Conservation (phyloP, 1,140 invertebrate genomes). For the Drosophila busckii region DNA sequence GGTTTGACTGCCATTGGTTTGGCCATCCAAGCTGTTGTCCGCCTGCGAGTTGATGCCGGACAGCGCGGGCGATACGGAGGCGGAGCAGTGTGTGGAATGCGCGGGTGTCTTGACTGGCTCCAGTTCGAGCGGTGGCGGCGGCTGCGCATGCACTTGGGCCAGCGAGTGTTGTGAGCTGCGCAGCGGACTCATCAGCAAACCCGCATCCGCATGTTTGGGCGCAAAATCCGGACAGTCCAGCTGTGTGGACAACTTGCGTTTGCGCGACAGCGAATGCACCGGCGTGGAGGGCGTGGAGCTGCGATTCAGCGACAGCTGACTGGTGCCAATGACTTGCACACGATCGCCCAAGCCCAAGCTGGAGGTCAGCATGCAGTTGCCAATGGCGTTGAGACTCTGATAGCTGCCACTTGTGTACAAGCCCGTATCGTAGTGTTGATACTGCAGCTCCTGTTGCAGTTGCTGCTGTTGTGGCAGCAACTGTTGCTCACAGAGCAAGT, state of each 20-base stretch:
- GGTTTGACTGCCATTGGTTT: no score
- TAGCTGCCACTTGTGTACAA: constrained; percentile 51
- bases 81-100: constrained; percentile 65
- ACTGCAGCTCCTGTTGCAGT: constrained; percentile 46
- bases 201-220: constrained; percentile 60
- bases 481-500: constrained; percentile 35
- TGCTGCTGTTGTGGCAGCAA: constrained; percentile 36
- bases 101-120: constrained; percentile 59
- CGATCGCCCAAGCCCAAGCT: constrained; percentile 57
- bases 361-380: constrained; percentile 64
- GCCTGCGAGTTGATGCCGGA: constrained; percentile 62
- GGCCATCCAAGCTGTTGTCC: constrained; percentile 72
- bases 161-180: constrained; percentile 56
- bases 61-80: constrained; percentile 70
- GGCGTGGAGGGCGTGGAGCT: constrained; percentile 65
- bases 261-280: constrained; percentile 66
- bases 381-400: constrained; percentile 49
- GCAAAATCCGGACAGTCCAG: constrained; percentile 59
- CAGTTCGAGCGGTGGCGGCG: constrained; percentile 11
- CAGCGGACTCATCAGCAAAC: constrained; percentile 61
- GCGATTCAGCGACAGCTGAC: constrained; percentile 62
- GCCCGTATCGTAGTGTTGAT: constrained; percentile 46
- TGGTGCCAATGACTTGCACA: constrained; percentile 71
- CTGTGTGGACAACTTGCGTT: constrained; percentile 73
- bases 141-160: constrained; percentile 12